Percentiles rank a stretch among this genome's conserved stretches.
Conservation (phyloP, 2,888 invertebrate species). For the Steinernema carpocapsae region DNA sequence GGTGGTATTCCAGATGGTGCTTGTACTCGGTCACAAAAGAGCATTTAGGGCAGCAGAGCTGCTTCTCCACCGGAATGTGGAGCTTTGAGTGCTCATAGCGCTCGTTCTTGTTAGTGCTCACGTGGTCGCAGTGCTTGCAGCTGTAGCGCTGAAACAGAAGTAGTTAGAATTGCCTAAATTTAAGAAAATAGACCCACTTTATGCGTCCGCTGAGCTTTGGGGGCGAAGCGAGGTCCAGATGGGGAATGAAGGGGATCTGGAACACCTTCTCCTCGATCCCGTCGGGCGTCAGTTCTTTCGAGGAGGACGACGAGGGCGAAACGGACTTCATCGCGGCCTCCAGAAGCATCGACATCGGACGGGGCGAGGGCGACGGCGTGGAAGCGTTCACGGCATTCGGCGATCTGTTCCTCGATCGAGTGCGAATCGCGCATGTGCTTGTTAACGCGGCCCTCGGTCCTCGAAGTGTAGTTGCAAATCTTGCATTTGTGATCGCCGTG, state of each 20-base stretch:
- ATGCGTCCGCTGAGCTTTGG: slow-evolving; percentile 39
- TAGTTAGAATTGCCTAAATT: too few relatives aligned
- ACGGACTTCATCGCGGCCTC: slow-evolving; percentile 8
- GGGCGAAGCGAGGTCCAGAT: slow-evolving; percentile 30
- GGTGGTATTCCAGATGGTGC: slow-evolving; percentile 95
- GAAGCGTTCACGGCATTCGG: slow-evolving; percentile 49
- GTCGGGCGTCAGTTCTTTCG: slow-evolving; percentile 8
- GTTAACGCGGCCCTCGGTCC: slow-evolving; percentile 73
- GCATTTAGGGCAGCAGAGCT: slow-evolving; percentile 87
- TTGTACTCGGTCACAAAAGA: slow-evolving; percentile 98
- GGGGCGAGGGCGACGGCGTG: slow-evolving; percentile 38
- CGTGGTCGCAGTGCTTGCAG: slow-evolving; percentile 88
- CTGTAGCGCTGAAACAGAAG: slow-evolving; percentile 75
- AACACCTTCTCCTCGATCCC: slow-evolving; percentile 2
- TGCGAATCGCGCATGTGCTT: slow-evolving; percentile 74
- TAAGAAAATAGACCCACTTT: too few relatives aligned
- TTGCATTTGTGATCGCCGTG: slow-evolving; percentile 74
- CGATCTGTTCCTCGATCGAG: slow-evolving; percentile 68
- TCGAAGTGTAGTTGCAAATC: slow-evolving; percentile 73
- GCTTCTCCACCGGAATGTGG: slow-evolving; percentile 91
- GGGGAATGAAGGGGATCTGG: slow-evolving; percentile 21
- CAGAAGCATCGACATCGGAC: background rate
- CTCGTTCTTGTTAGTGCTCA: slow-evolving; percentile 84
- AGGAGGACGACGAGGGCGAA: slow-evolving; percentile 12
- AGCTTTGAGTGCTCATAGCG: slow-evolving; percentile 88